Evolutionary conservation across 2,113 vertebrate species (phyloP).

Genomic region (Protobothrops mucrosquamatus): DNA sequence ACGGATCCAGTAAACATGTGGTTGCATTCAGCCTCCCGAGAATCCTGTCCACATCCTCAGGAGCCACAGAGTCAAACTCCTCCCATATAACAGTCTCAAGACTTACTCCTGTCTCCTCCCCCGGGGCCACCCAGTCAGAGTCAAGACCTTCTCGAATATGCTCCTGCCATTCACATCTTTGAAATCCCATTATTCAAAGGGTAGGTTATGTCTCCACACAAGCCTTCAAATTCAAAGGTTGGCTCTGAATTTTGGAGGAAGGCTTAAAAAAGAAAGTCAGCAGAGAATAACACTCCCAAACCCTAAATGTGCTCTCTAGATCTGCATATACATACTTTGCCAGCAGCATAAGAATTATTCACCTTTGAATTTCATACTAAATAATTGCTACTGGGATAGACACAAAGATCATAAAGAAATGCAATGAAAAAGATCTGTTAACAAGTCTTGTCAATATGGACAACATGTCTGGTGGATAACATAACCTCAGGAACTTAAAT

Average conservation of each 20-base stretch:
- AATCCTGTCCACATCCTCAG: too few species aligned
- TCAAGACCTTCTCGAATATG: too few species aligned
- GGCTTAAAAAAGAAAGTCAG: neutral
- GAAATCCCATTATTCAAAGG: neutral
- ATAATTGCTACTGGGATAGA: neutral
- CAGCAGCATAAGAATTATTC: neutral
- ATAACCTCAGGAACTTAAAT: conserved; percentile 4
- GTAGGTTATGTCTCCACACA: neutral
- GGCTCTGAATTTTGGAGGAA: neutral
- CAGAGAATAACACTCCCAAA: neutral
- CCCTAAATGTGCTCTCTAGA: neutral
- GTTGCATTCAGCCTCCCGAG: too few species aligned
- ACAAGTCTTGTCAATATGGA: neutral
- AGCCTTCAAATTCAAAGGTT: neutral
- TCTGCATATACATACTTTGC: neutral
- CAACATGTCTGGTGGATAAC: neutral
- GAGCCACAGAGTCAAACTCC: too few species aligned
- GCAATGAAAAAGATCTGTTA: neutral
- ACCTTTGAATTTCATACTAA: neutral
- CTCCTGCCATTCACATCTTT: too few species aligned
- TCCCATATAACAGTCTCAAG: too few species aligned
- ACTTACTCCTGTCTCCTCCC: too few species aligned
- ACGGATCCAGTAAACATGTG: too few species aligned
- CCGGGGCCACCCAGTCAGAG: too few species aligned
- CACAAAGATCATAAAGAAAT: neutral